These are phyloP conservation scores for Hafferia zeledoni DNA, from an alignment of 2,797 vertebrate species.

Conservation along the genomic window DNA sequence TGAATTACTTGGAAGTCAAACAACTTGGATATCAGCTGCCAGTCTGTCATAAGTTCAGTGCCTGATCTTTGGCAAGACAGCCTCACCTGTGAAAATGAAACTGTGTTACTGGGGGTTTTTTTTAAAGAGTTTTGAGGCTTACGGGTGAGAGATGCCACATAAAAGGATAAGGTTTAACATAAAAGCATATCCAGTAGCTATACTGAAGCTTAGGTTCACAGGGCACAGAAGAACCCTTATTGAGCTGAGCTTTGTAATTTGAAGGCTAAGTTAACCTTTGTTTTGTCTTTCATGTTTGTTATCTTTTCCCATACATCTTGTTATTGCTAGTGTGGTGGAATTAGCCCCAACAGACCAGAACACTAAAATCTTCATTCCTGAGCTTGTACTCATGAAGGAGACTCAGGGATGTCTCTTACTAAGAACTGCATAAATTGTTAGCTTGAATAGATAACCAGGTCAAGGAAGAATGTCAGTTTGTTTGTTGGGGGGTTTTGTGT, in stretches of 20 bases:
- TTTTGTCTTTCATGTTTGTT: slow-evolving; percentile 4
- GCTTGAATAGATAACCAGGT: slow-evolving; percentile 9
- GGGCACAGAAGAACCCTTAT: background rate
- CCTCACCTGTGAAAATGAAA: background rate
- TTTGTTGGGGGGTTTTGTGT: background rate
- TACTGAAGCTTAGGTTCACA: background rate
- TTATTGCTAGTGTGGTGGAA: background rate
- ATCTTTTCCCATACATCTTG: background rate
- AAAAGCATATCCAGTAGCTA: background rate
- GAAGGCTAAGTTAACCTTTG: background rate
- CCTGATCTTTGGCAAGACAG: background rate
- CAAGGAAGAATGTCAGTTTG: background rate
- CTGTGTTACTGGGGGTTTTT: background rate
- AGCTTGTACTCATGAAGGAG: background rate
- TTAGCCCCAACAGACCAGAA: background rate
- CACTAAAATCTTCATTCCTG: background rate
- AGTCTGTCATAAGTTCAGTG: background rate
- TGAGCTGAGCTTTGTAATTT: background rate
- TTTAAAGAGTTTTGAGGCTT: background rate
- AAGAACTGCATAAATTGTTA: background rate
- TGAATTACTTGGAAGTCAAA: background rate
- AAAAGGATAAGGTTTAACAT: background rate
- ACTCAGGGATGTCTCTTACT: background rate
- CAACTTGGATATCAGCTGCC: background rate
- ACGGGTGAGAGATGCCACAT: accelerated